Evolutionary conservation across 2,113 vertebrate genomes (phyloP).

Genomic region (Sylvia atricapilla): DNA sequence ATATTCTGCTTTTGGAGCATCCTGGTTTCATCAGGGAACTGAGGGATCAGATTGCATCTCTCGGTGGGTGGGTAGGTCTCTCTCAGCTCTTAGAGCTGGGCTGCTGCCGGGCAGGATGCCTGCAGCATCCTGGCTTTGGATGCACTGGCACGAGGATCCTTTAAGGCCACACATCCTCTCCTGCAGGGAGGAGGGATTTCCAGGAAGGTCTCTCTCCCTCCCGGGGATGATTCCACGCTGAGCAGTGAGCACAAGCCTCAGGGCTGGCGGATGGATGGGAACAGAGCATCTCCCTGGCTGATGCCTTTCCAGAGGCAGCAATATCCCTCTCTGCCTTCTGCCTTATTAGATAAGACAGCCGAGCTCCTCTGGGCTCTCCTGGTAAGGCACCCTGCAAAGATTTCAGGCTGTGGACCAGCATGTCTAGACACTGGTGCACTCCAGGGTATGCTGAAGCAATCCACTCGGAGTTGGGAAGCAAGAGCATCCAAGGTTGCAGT

Average conservation of each 20-base stretch:
- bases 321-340: background rate
- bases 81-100: background rate
- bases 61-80: background rate
- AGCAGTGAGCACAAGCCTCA: accelerated
- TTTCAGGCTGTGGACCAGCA: background rate
- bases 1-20: background rate
- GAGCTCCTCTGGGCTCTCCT: background rate
- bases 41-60: background rate
- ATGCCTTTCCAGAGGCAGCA: background rate
- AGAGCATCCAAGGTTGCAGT: background rate
- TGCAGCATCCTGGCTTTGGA: background rate
- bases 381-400: background rate
- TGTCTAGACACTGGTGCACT: background rate
- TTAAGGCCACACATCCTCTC: background rate
- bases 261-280: background rate
- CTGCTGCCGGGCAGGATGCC: background rate
- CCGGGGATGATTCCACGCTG: background rate
- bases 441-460: background rate
- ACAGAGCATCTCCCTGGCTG: background rate
- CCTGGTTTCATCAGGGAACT: accelerated
- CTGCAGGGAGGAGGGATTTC: background rate
- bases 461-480: background rate
- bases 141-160: background rate
- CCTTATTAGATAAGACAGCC: background rate
- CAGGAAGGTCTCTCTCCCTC: background rate